Percentiles rank a stretch among this genome's conserved stretches.
These are phyloP conservation scores for Hyperoodon ampullatus DNA, from an alignment of 2,113 vertebrate genomes.

Conservation along the genomic window DNA sequence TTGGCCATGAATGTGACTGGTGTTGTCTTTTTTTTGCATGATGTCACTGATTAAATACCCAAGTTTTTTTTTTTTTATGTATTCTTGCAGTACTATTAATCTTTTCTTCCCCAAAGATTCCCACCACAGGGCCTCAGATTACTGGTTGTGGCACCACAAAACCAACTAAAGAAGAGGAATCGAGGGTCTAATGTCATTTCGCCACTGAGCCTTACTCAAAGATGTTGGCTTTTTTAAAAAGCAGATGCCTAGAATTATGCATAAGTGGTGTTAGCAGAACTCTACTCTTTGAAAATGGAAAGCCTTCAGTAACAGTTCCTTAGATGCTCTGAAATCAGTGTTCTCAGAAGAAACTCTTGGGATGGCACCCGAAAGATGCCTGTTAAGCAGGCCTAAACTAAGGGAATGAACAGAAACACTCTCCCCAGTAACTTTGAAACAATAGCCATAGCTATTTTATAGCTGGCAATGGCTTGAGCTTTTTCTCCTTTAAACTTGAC, in stretches of 20 bases:
- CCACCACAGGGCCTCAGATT: conserved; percentile 71
- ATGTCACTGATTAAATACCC: conserved; percentile 61
- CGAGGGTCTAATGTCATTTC: conserved; percentile 10
- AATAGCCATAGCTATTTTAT: not conserved
- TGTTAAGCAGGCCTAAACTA: not conserved
- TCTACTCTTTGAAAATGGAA: conserved; percentile 15
- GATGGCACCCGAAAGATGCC: not conserved
- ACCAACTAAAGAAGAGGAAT: conserved; percentile 72
- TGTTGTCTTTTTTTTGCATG: conserved; percentile 72
- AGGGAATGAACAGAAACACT: not conserved
- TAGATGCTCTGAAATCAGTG: not conserved
- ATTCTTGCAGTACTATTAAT: conserved; percentile 71
- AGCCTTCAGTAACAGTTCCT: not conserved
- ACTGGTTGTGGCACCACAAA: conserved; percentile 67
- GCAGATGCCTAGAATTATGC: conserved; percentile 22
- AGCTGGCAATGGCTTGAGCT: not conserved
- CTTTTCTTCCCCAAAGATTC: conserved; percentile 74
- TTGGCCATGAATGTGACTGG: conserved; percentile 37
- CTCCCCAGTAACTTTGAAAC: not conserved
- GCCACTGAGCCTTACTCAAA: conserved; percentile 29
- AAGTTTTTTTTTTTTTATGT: conserved; percentile 58
- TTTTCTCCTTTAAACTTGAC: not conserved
- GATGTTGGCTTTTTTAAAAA: conserved; percentile 28
- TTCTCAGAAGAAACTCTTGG: not conserved
- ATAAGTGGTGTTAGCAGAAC: conserved; percentile 45